phyloP scores from a whole-genome alignment of 2,797 vertebrate genomes.

The Acanthurus tractus region DNA sequence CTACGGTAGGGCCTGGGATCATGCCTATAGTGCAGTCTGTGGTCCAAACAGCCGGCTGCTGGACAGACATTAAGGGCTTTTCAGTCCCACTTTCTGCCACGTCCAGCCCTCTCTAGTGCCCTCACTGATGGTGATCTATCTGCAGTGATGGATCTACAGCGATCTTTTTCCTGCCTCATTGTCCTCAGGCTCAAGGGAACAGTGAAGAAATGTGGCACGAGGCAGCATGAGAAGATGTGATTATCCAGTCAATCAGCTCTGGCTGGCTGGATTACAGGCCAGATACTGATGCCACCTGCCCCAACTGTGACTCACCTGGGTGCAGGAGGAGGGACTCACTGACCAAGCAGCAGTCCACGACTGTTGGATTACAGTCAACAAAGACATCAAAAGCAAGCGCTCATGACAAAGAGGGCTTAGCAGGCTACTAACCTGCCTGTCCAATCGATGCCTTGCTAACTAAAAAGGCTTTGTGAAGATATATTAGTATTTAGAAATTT shows the following conservation, averaged over 20 bases:
- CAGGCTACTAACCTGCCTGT: slow-evolving; percentile 21
- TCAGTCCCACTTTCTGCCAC: slow-evolving; percentile 31
- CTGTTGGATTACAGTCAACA: slow-evolving; percentile 46
- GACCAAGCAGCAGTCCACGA: slow-evolving; percentile 45
- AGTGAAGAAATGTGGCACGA: slow-evolving; percentile 55
- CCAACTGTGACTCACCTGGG: slow-evolving; percentile 57
- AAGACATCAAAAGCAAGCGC: slow-evolving; percentile 29
- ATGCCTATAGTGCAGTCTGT: slow-evolving; percentile 28
- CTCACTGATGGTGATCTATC: slow-evolving; percentile 68
- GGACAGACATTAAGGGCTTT: slow-evolving; percentile 35
- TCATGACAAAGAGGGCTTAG: neutral
- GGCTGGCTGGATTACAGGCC: slow-evolving; percentile 59
- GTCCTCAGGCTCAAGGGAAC: slow-evolving; percentile 63
- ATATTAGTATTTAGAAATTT: slow-evolving; percentile 21
- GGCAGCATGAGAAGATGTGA: slow-evolving; percentile 75
- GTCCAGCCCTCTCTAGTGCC: slow-evolving; percentile 36
- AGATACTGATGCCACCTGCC: slow-evolving; percentile 49
- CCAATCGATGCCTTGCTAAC: slow-evolving; percentile 31
- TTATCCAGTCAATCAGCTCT: slow-evolving; percentile 80
- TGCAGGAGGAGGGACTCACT: slow-evolving; percentile 34
- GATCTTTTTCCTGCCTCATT: slow-evolving; percentile 67
- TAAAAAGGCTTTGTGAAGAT: slow-evolving; percentile 17
- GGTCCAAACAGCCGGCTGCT: slow-evolving; percentile 41
- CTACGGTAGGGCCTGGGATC: slow-evolving; percentile 20
- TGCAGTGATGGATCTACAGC: slow-evolving; percentile 74